These are phyloP conservation scores for Daubentonia madagascariensis DNA, from an alignment of 2,113 vertebrate genomes.

Conservation along the genomic window DNA sequence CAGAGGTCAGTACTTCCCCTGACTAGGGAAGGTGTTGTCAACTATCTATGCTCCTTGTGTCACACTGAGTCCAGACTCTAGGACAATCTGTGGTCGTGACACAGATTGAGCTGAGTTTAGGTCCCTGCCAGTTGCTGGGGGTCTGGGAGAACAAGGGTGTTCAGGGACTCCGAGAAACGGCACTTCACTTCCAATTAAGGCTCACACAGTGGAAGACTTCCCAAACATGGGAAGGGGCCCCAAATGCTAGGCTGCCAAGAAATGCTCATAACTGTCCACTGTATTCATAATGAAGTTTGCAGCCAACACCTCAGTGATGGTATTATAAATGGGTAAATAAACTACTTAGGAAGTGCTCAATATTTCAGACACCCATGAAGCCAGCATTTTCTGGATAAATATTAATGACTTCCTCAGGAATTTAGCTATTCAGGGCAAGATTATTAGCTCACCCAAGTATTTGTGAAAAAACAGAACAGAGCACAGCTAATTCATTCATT, in stretches of 20 bases:
- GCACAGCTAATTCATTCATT: background rate
- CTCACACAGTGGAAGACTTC: background rate
- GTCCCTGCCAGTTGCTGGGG: background rate
- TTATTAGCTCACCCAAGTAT: slow-evolving; percentile 14
- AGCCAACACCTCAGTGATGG: background rate
- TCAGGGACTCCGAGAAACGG: background rate
- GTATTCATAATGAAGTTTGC: background rate
- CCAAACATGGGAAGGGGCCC: background rate
- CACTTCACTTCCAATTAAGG: background rate
- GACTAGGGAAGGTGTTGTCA: background rate
- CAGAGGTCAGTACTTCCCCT: background rate
- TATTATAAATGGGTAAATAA: background rate
- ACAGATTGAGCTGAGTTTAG: background rate
- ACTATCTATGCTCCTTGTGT: background rate
- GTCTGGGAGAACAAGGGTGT: background rate
- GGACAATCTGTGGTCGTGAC: background rate
- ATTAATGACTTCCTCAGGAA: background rate
- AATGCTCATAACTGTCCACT: background rate
- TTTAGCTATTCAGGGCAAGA: background rate
- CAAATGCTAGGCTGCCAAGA: background rate
- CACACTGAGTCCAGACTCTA: background rate
- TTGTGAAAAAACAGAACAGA: background rate
- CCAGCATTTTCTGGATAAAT: background rate
- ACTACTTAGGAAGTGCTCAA: background rate
- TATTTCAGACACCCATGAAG: background rate